Percentiles rank a stretch among this genome's conserved stretches.
These are phyloP conservation scores for Drosophila nigrodunni DNA, from an alignment of 1,140 invertebrate genomes.

Conservation along the genomic window DNA sequence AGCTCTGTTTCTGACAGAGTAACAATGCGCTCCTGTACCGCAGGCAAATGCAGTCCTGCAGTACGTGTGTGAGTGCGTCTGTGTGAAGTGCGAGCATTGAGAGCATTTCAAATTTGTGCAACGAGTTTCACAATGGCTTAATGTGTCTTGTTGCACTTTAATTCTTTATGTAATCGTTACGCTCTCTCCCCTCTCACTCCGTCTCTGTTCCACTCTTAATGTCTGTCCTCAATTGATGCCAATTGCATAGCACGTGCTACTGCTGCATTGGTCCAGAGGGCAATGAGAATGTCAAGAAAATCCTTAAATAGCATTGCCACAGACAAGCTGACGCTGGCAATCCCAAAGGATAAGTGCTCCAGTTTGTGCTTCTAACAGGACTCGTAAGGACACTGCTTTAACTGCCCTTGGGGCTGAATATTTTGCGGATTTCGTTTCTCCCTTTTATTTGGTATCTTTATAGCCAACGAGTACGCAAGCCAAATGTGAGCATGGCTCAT, in stretches of 20 bases:
- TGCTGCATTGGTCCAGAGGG: constrained; percentile 39
- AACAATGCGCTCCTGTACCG: constrained; percentile 24
- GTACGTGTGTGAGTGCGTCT: neutral
- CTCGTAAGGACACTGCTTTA: constrained; percentile 36
- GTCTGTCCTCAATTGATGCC: constrained; percentile 42
- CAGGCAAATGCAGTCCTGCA: neutral
- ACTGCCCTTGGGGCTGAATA: neutral
- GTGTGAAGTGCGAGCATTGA: constrained; percentile 18
- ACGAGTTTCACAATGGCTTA: constrained; percentile 54
- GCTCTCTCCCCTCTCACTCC: too few species aligned
- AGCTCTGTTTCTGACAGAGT: neutral
- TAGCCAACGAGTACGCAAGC: constrained; percentile 29
- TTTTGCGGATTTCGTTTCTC: constrained; percentile 8
- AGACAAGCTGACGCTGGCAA: constrained; percentile 49
- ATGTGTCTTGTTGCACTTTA: constrained; percentile 44
- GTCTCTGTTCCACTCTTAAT: neutral
- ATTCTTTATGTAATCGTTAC: constrained; percentile 42
- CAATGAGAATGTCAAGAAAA: constrained; percentile 8
- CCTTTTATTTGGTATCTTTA: constrained; percentile 6
- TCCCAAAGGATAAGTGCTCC: constrained; percentile 47
- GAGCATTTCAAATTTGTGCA: constrained; percentile 43
- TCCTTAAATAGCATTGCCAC: constrained; percentile 21
- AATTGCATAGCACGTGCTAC: constrained; percentile 64
- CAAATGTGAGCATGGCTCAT: constrained; percentile 59
- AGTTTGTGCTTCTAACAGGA: constrained; percentile 10